Base-by-base conservation (phyloP, 2,797 vertebrate genomes). In the Lemur catta region DNA sequence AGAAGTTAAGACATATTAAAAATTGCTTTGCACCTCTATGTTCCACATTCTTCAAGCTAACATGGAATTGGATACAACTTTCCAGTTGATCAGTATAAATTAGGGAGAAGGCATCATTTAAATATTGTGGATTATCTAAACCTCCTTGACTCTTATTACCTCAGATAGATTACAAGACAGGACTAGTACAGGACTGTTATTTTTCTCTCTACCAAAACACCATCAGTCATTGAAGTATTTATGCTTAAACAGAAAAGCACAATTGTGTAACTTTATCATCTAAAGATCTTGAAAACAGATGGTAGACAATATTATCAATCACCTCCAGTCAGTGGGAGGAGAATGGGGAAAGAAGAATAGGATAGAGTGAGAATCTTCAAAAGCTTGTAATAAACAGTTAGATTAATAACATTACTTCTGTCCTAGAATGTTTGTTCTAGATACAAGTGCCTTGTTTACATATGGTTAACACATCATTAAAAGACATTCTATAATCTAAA, bases 211-310 rank as follows among this genome's bases (percentile, higher is more conserved):
- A 52, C 74, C 17, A 88, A 76, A 93, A 55, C 75, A 46, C 46
- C 48, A 78, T 59, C 15, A 87, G 74, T 91, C 63, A 79, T 38
- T 24, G 4, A 94, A 69, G 30, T n/a, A 50, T 91, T 86, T 85
- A 74, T 17, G 8, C 61, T 52, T 35, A 63, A 67, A 78, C 35
- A 84, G 48, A 75, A 95, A 90, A 78, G 24, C 35, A 81, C 3
- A 84, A 57, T 59, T 50, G 67, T 93, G 28, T 30, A 59, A 92
- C 89, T 92, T 96, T 79, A 94, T 48, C 55, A 78, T 79, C 59
- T 86, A 88, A 72, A 85, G 46, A 43, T 86, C 50, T 72, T 82
- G 30, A 96, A 93, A 93, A 71, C 33, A 78, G 59, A 63, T 61
- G 8, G 50, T 43, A 93, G 35, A 82, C 9, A 57, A 11, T 57